Percentiles rank a stretch among this genome's conserved stretches.
Evolutionary conservation across 2,888 invertebrate genomes (phyloP).

Genomic region (Catocala sponsa): DNA sequence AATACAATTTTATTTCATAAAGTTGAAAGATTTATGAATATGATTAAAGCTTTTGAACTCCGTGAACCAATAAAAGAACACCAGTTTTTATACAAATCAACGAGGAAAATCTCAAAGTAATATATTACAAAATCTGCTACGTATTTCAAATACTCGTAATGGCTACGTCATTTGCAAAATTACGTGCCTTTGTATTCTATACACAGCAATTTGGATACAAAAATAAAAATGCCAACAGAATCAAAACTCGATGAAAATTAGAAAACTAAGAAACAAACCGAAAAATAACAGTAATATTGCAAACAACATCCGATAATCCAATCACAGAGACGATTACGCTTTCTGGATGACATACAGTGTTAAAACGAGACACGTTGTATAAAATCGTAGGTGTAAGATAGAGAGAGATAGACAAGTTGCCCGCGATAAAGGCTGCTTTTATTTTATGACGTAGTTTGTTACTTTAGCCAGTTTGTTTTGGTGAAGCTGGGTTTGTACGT

Average conservation of each 20-base stretch:
- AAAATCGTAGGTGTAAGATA: slow-evolving; percentile 16
- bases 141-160: slow-evolving; percentile 23
- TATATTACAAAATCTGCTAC: slow-evolving; percentile 1
- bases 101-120: slow-evolving; percentile 1
- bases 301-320: slow-evolving; percentile 48
- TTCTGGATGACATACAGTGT: slow-evolving; percentile 23
- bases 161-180: slow-evolving; percentile 25
- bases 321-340: slow-evolving; percentile 39
- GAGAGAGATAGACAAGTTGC: slow-evolving; percentile 23
- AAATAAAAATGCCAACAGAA: slow-evolving; percentile 16
- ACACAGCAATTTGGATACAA: background rate
- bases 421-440: slow-evolving; percentile 38
- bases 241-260: slow-evolving; percentile 18
- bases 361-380: slow-evolving; percentile 19
- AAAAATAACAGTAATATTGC: slow-evolving; percentile 18
- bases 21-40: no score
- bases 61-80: background rate
- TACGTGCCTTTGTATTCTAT: background rate
- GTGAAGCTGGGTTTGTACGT: slow-evolving; percentile 25
- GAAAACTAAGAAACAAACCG: slow-evolving; percentile 22
- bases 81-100: slow-evolving; percentile 7
- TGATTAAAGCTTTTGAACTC: no score
- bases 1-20: no score
- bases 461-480: slow-evolving; percentile 42
- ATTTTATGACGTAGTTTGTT: slow-evolving; percentile 50